Conservation (phyloP, 1,140 invertebrate species). For the Caenorhabditis elegans region WBcel235 BX284604.4:7794001-7794500, state of each 20-base stretch:
- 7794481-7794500: background rate
- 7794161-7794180: conserved; percentile 70
- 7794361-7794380: conserved; percentile 69
- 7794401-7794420: conserved; percentile 70
- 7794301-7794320: conserved; percentile 68
- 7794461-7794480: conserved; percentile 67
- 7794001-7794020: conserved; percentile 68
- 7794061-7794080: conserved; percentile 69
- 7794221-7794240: conserved; percentile 67
- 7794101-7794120: background rate
- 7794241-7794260: background rate
- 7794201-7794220: conserved; percentile 68
- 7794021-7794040: conserved; percentile 68
- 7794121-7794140: conserved; percentile 67
- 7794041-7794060: conserved; percentile 68
- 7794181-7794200: conserved; percentile 69
- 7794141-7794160: conserved; percentile 71
- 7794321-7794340: conserved; percentile 70
- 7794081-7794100: conserved; percentile 37
- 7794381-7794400: conserved; percentile 68
- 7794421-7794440: conserved; percentile 71
- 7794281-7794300: conserved; percentile 66
- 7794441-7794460: conserved; percentile 72
- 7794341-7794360: conserved; percentile 68
- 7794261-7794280: too few relatives aligned